These are phyloP conservation scores for Xiphorhynchus erythropygius DNA, from an alignment of 2,797 vertebrate species.

Conservation along the genomic window DNA sequence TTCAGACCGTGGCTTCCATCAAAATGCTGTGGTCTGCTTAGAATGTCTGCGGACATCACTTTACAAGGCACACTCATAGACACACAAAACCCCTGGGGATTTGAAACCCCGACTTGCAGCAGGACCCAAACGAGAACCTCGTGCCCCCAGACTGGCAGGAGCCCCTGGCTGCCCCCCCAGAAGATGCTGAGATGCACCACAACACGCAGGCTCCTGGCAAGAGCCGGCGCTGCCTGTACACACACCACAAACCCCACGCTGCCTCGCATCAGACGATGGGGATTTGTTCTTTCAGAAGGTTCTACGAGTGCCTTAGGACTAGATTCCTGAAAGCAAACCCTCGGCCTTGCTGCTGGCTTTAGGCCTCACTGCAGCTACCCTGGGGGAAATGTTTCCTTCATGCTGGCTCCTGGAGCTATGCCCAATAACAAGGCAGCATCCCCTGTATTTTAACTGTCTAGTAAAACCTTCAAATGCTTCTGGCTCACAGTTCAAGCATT, in stretches of 20 bases:
- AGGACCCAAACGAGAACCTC: background rate
- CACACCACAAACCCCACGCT: background rate
- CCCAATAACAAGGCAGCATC: background rate
- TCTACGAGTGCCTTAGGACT: background rate
- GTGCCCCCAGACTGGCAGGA: background rate
- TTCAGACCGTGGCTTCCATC: background rate
- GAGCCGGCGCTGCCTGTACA: background rate
- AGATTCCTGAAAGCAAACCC: background rate
- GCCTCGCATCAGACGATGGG: background rate
- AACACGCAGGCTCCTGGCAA: background rate
- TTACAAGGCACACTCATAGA: background rate
- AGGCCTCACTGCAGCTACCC: background rate
- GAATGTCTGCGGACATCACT: background rate
- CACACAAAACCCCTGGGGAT: background rate
- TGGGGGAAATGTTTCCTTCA: background rate
- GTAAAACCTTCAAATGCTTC: conserved; percentile 21
- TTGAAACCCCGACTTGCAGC: background rate
- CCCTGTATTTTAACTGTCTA: background rate
- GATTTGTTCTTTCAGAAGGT: background rate
- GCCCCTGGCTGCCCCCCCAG: background rate
- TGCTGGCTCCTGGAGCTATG: background rate
- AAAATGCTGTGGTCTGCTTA: background rate
- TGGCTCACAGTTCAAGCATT: background rate
- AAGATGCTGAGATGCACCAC: background rate
- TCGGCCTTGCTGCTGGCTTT: background rate